Evolutionary conservation across 1,140 invertebrate species (phyloP).

Genomic region (Polyergus mexicanus): DNA sequence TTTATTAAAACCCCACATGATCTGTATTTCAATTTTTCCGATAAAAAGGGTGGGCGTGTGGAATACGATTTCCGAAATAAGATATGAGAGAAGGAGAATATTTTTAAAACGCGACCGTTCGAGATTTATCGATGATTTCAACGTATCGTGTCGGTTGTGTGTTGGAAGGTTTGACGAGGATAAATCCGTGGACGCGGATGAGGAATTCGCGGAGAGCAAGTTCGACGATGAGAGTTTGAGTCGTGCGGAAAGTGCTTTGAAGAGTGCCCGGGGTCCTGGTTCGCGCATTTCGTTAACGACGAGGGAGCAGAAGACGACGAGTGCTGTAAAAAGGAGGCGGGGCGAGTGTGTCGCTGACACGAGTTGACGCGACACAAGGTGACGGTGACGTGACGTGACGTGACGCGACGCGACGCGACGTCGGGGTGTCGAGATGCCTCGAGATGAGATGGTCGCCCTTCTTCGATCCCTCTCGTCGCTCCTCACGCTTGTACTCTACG

Average conservation of each 20-base stretch:
- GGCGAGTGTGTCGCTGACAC: constrained; percentile 70
- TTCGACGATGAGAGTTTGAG: constrained; percentile 70
- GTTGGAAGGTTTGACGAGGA: constrained; percentile 31
- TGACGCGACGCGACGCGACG: constrained; percentile 78
- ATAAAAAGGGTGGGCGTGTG: background rate
- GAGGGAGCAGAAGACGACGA: constrained; percentile 14
- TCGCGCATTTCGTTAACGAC: constrained; percentile 13
- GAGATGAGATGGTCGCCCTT: constrained; percentile 74
- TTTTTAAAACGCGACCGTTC: background rate
- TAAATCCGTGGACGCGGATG: background rate
- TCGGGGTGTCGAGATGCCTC: constrained; percentile 77
- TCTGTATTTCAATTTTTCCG: background rate
- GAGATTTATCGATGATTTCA: constrained; percentile 51
- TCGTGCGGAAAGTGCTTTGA: constrained; percentile 70
- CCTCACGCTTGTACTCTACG: constrained; percentile 59
- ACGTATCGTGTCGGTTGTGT: constrained; percentile 8
- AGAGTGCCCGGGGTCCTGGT: constrained; percentile 58
- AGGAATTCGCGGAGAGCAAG: constrained; percentile 48
- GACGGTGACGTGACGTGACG: constrained; percentile 33
- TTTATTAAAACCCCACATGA: background rate
- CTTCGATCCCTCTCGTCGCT: constrained; percentile 61
- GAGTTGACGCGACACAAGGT: constrained; percentile 77
- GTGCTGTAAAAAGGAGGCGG: constrained; percentile 23
- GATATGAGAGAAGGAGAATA: constrained; percentile 6
- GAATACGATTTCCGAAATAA: background rate